Evolutionary conservation across 1,140 invertebrate genomes (phyloP).

Genomic region (Berghia stephanieae): DNA sequence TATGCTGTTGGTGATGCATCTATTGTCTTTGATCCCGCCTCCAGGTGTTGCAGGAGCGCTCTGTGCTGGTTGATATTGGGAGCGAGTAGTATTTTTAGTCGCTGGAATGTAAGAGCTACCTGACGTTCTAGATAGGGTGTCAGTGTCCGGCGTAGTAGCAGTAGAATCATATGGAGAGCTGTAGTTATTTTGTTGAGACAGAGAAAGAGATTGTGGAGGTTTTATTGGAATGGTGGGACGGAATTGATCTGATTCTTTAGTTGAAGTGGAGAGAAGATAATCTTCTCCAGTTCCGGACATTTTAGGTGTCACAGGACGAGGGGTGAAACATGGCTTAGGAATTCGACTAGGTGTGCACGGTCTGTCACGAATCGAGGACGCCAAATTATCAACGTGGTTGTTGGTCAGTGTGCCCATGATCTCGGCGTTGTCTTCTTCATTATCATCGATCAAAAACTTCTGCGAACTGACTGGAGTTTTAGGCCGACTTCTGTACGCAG

Average conservation of each 20-base stretch:
- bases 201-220: too few relatives aligned
- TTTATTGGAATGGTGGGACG: too few relatives aligned
- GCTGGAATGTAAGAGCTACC: too few relatives aligned
- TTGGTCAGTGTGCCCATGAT: background rate
- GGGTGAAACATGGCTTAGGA: constrained; percentile 35
- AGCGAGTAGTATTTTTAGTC: too few relatives aligned
- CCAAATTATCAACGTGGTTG: background rate
- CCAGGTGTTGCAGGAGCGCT: background rate
- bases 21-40: too few relatives aligned
- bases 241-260: too few relatives aligned
- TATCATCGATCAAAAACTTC: constrained; percentile 5
- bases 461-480: constrained; percentile 31
- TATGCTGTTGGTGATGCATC: too few relatives aligned
- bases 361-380: background rate
- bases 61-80: too few relatives aligned
- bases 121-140: background rate
- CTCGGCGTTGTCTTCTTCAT: constrained; percentile 9
- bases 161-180: too few relatives aligned
- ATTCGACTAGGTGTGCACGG: constrained; percentile 31
- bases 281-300: constrained; percentile 11
- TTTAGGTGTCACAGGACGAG: constrained; percentile 42
- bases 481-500: constrained; percentile 10
- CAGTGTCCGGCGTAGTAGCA: background rate
- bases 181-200: too few relatives aligned
- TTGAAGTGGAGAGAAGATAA: background rate